These are phyloP conservation scores for Vanessa cardui DNA, from an alignment of 2,888 invertebrate genomes.

Conservation along the genomic window DNA sequence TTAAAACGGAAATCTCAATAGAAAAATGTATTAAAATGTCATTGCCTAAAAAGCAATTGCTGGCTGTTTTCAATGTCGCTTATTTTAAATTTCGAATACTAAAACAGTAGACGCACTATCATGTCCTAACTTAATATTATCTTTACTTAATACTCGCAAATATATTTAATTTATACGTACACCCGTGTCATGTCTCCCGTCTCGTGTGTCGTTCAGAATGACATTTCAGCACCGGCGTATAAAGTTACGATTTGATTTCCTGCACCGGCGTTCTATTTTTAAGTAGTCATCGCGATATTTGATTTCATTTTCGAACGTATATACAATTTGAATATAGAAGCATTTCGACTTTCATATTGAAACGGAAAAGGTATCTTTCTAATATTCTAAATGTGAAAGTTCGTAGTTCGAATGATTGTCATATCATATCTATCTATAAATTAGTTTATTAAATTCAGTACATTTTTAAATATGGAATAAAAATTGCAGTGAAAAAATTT, in stretches of 20 bases:
- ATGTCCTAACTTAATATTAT: neutral
- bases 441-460: too few relatives aligned
- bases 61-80: too few relatives aligned
- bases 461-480: too few relatives aligned
- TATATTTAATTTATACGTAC: conserved; percentile 27
- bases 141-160: neutral
- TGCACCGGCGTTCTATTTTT: conserved; percentile 66
- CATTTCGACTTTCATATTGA: conserved; percentile 4
- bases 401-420: too few relatives aligned
- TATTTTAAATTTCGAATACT: neutral
- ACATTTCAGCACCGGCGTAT: conserved; percentile 61
- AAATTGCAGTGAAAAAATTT: too few relatives aligned
- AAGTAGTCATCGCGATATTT: conserved; percentile 71
- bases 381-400: too few relatives aligned
- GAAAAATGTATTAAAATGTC: too few relatives aligned
- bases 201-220: conserved; percentile 47
- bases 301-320: conserved; percentile 52
- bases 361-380: neutral
- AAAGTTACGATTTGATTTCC: conserved; percentile 72
- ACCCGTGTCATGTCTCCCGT: conserved; percentile 39
- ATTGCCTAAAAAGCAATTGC: too few relatives aligned
- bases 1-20: too few relatives aligned
- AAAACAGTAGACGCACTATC: neutral
- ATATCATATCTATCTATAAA: too few relatives aligned
- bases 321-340: conserved; percentile 24